Evolutionary conservation across 2,797 vertebrate genomes (phyloP).

Genomic region (Pantherophis alleghaniensis): DNA sequence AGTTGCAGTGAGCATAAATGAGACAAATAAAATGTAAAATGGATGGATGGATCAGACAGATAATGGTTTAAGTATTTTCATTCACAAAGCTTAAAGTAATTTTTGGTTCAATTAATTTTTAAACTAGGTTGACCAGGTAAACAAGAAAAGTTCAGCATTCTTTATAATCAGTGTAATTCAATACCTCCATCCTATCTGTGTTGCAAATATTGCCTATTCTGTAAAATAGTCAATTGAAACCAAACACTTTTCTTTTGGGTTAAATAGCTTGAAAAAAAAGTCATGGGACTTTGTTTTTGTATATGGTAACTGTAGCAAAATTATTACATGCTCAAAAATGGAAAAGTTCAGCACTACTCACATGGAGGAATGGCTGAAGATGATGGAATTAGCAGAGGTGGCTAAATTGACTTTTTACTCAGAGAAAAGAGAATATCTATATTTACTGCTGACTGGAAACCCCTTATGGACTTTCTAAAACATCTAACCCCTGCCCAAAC

Average conservation of each 20-base stretch:
- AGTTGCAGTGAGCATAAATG: neutral
- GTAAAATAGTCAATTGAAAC: no score
- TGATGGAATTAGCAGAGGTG: neutral
- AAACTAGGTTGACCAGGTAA: neutral
- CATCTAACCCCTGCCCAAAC: no score
- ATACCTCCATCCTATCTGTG: neutral
- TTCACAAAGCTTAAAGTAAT: neutral
- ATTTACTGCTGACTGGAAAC: neutral
- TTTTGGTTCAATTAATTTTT: neutral
- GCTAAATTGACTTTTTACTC: neutral
- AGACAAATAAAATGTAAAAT: neutral
- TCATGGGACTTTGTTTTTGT: no score
- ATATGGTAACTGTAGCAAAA: no score
- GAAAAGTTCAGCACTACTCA: neutral
- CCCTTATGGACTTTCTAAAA: no score
- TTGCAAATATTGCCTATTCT: neutral
- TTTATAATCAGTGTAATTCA: neutral
- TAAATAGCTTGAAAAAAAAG: no score
- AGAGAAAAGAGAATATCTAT: neutral
- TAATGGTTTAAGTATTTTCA: neutral
- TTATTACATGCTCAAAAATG: no score
- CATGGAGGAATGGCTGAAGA: neutral
- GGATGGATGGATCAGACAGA: neutral
- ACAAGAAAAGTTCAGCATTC: neutral
- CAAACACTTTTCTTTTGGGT: no score